A percentile compares a stretch with the other conserved stretches of the same genome.
Conservation (phyloP, 2,113 vertebrate genomes). For the Pelvicachromis taeniatus region DNA sequence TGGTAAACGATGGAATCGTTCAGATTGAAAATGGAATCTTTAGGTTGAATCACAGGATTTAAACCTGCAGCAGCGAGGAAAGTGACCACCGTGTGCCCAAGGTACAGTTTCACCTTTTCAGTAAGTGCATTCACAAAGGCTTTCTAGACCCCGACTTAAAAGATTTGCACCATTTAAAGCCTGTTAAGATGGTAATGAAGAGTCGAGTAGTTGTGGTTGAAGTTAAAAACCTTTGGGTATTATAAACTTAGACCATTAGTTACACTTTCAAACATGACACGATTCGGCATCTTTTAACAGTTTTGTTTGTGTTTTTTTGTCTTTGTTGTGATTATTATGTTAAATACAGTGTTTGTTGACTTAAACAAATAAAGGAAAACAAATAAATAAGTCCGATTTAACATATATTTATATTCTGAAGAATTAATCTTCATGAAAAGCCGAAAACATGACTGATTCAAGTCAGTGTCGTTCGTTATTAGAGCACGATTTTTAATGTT, state of each 20-base stretch:
- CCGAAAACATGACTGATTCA: background rate
- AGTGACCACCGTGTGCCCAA: background rate
- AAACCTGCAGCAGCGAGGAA: background rate
- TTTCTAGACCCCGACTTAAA: background rate
- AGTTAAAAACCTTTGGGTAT: background rate
- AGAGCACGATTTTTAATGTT: background rate
- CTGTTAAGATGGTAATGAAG: background rate
- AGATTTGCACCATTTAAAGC: background rate
- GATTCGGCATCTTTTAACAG: background rate
- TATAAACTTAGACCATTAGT: background rate
- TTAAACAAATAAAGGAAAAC: background rate
- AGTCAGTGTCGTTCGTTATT: accelerated
- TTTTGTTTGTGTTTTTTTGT: accelerated
- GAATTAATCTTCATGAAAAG: background rate
- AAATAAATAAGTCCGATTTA: background rate
- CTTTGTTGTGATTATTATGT: background rate
- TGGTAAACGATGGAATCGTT: background rate
- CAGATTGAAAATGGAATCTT: background rate
- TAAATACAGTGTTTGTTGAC: background rate
- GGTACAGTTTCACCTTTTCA: background rate
- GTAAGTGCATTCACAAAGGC: background rate
- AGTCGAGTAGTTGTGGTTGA: background rate
- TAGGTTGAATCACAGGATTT: background rate
- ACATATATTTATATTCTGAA: accelerated
- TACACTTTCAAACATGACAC: background rate